Percentiles rank a stretch among this genome's conserved stretches.
Evolutionary conservation across 2,888 invertebrate genomes (phyloP).

Genomic region (Polylopha cassiicola): DNA sequence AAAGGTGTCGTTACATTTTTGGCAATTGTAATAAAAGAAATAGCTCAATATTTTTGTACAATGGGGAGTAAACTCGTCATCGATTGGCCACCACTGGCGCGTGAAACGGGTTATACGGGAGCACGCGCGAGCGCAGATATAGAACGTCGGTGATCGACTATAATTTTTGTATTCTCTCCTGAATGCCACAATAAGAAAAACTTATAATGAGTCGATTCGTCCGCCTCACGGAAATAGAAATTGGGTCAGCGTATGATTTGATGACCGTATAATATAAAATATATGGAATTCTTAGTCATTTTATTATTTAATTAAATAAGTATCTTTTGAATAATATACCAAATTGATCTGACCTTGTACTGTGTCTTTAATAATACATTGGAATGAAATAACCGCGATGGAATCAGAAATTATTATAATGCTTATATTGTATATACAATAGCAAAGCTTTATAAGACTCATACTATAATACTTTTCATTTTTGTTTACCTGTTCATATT

Average conservation of each 20-base stretch:
- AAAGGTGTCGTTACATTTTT: no score
- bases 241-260: slow-evolving; percentile 16
- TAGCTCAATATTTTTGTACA: slow-evolving; percentile 3
- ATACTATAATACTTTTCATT: no score
- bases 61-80: slow-evolving; percentile 39
- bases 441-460: no score
- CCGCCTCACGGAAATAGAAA: slow-evolving; percentile 20
- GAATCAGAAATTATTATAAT: no score
- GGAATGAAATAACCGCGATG: no score
- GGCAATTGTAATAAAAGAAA: no score
- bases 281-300: background rate
- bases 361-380: no score
- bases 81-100: slow-evolving; percentile 65
- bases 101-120: slow-evolving; percentile 74
- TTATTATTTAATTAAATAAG: background rate
- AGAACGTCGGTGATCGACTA: slow-evolving; percentile 75
- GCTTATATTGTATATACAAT: no score
- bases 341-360: no score
- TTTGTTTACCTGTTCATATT: no score
- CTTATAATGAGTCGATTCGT: slow-evolving; percentile 31
- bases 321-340: no score
- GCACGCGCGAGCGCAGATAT: slow-evolving; percentile 57
- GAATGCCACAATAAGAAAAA: slow-evolving; percentile 61
- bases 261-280: slow-evolving; percentile 11
- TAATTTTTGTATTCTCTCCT: slow-evolving; percentile 69